Conservation (phyloP, 1,140 invertebrate species). For the Hyles vespertilio region DNA sequence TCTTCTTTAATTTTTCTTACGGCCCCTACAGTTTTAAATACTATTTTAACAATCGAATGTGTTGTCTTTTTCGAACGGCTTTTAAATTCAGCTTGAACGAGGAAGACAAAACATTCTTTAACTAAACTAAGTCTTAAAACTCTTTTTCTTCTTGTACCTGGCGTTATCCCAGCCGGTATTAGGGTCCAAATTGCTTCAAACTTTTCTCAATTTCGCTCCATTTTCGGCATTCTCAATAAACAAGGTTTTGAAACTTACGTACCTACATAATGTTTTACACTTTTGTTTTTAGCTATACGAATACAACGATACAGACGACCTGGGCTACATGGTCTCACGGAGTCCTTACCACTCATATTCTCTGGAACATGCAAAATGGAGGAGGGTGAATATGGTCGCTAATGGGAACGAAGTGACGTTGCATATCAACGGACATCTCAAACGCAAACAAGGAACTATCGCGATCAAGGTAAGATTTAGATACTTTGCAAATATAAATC, state of each 20-base stretch:
- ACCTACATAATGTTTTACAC: neutral
- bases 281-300: slow-evolving; percentile 71
- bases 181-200: no score
- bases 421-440: slow-evolving; percentile 50
- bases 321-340: slow-evolving; percentile 53
- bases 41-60: no score
- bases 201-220: no score
- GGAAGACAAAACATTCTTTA: no score
- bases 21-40: no score
- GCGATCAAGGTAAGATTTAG: slow-evolving; percentile 46
- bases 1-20: no score
- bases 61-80: no score
- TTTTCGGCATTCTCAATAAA: no score
- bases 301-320: slow-evolving; percentile 76
- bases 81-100: no score
- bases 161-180: no score
- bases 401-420: slow-evolving; percentile 64
- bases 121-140: no score
- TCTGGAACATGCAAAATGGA: slow-evolving; percentile 28
- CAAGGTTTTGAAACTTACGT: neutral
- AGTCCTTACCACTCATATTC: slow-evolving; percentile 16
- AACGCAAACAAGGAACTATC: slow-evolving; percentile 44
- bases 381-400: slow-evolving; percentile 40
- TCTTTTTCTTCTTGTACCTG: no score
- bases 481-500: neutral